These are phyloP conservation scores for Spheniscus mendiculus DNA, from an alignment of 2,113 vertebrate genomes.

Conservation along the genomic window DNA sequence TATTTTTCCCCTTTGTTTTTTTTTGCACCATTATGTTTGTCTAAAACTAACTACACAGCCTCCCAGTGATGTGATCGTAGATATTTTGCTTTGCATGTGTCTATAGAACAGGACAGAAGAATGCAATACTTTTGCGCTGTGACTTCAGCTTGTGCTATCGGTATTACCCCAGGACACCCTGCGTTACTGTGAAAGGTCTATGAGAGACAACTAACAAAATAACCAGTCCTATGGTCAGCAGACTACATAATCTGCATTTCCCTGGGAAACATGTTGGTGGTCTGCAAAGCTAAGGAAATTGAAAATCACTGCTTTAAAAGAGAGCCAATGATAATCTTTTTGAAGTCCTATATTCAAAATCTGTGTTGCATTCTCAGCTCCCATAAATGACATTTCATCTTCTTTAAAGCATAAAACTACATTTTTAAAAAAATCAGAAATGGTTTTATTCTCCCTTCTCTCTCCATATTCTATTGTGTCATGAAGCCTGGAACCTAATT, in stretches of 20 bases:
- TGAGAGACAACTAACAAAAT: background rate
- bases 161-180: background rate
- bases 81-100: background rate
- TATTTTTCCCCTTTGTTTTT: background rate
- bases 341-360: slow-evolving; percentile 50
- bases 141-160: background rate
- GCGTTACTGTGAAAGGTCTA: background rate
- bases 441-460: slow-evolving; percentile 13
- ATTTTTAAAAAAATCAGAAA: background rate
- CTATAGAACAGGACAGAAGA: background rate
- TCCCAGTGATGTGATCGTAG: background rate
- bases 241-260: background rate
- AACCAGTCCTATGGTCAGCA: background rate
- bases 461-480: slow-evolving; percentile 21
- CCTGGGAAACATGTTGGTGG: slow-evolving; percentile 54
- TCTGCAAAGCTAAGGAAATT: slow-evolving; percentile 33
- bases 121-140: background rate
- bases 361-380: slow-evolving; percentile 41
- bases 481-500: background rate
- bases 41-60: background rate
- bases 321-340: slow-evolving; percentile 16
- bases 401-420: slow-evolving; percentile 3
- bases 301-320: slow-evolving; percentile 34
- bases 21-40: background rate
- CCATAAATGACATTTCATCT: slow-evolving; percentile 35